Conservation (phyloP, 2,113 vertebrate species). For the Alosa alosa region DNA sequence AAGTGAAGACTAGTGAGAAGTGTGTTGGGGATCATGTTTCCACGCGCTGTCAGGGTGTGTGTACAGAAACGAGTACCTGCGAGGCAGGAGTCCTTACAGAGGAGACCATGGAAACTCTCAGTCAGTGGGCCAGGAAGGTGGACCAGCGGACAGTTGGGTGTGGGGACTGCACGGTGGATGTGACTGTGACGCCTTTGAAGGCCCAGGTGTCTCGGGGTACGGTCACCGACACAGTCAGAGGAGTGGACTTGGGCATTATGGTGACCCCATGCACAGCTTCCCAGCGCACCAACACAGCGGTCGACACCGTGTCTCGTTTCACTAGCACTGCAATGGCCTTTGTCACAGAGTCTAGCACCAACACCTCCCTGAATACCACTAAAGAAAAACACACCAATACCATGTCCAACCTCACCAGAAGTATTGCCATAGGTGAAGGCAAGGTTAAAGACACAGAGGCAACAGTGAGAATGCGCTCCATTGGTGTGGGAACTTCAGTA, state of each 20-base stretch:
- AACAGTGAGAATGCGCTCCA: constrained; percentile 67
- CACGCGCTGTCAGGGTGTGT: constrained; percentile 68
- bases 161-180: constrained; percentile 77
- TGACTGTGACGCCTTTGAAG: constrained; percentile 64
- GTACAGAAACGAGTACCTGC: constrained; percentile 59
- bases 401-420: constrained; percentile 60
- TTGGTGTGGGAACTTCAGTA: constrained; percentile 78
- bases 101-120: constrained; percentile 22
- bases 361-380: constrained; percentile 73
- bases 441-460: constrained; percentile 70
- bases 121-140: constrained; percentile 27
- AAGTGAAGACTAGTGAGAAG: constrained; percentile 70
- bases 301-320: constrained; percentile 70
- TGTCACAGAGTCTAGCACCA: constrained; percentile 76
- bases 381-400: constrained; percentile 87
- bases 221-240: constrained; percentile 70
- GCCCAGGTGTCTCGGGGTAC: constrained; percentile 65
- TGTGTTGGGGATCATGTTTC: constrained; percentile 61
- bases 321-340: constrained; percentile 73
- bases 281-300: constrained; percentile 75
- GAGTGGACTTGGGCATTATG: constrained; percentile 72
- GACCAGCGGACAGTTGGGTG: constrained; percentile 75
- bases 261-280: constrained; percentile 72
- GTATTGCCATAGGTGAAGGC: constrained; percentile 81
- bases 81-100: constrained; percentile 79